A percentile compares a stretch with the other conserved stretches of the same genome.
Conservation (phyloP, 2,113 vertebrate species). For the Danionella cerebrum region DNA sequence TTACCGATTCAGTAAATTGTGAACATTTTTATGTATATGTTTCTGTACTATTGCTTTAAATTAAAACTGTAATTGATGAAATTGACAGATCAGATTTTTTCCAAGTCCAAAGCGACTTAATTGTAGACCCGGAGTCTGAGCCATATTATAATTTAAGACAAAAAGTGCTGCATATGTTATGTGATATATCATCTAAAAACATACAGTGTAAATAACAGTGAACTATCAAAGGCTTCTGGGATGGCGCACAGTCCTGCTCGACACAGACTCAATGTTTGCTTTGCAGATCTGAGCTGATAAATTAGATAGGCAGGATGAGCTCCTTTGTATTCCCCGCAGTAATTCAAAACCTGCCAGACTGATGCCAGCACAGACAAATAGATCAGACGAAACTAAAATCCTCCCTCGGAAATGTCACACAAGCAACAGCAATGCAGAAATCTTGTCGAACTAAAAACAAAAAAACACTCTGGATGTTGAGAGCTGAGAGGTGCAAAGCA, state of each 20-base stretch:
- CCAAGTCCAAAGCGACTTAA: no score
- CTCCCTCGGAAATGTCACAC: conserved; percentile 25
- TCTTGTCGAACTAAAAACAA: conserved; percentile 23
- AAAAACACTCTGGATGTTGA: conserved; percentile 6
- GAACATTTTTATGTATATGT: no score
- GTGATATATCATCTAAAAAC: neutral
- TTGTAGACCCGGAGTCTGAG: no score
- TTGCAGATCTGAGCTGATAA: conserved; percentile 21
- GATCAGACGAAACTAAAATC: conserved; percentile 21
- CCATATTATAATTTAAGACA: no score
- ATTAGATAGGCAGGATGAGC: conserved; percentile 19
- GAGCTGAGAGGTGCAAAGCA: conserved; percentile 1
- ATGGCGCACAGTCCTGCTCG: conserved; percentile 5
- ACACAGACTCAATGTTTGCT: conserved; percentile 23
- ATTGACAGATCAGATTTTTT: no score
- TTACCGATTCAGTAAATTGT: no score
- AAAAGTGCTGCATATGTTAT: no score
- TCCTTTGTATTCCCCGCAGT: conserved; percentile 21
- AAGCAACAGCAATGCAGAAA: conserved; percentile 20
- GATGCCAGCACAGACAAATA: conserved; percentile 19
- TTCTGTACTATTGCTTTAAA: no score
- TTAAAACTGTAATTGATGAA: no score
- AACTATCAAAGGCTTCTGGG: conserved; percentile 12
- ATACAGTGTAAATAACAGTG: neutral
- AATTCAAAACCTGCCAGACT: conserved; percentile 25